Evolutionary conservation across 2,113 vertebrate species (phyloP).

Genomic region (Taxidea taxus): DNA sequence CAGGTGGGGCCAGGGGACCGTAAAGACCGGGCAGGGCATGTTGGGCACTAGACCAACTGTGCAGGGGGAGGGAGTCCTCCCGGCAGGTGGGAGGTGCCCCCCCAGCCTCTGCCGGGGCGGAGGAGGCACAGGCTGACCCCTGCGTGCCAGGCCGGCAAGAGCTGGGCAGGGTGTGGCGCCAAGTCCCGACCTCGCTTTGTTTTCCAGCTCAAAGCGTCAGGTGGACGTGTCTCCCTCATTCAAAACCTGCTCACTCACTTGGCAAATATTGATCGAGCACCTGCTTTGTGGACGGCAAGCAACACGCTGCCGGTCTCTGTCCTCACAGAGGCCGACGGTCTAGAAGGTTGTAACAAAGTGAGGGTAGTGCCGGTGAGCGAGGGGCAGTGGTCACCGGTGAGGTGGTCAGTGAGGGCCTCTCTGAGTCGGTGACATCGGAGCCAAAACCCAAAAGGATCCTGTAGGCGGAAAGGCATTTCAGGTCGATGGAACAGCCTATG

Average conservation of each 20-base stretch:
- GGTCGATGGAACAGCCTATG: not conserved
- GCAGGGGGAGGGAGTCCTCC: not conserved
- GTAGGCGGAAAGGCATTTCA: not conserved
- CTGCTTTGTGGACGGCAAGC: not conserved
- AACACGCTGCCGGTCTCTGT: not conserved
- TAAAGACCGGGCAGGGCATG: not conserved
- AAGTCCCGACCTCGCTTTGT: not conserved
- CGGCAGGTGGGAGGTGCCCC: not conserved
- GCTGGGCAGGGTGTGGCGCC: fast-evolving
- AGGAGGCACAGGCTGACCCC: not conserved
- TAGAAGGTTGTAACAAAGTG: not conserved
- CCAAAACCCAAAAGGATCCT: not conserved
- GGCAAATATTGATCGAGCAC: not conserved
- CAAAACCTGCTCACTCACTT: not conserved
- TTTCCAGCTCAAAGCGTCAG: not conserved
- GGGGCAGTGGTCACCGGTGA: not conserved
- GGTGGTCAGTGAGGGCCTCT: not conserved
- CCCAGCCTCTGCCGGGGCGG: too few species aligned
- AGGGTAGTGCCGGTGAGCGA: not conserved
- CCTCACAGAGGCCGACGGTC: not conserved
- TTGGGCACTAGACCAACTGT: not conserved
- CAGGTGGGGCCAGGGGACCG: not conserved
- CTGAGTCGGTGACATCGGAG: not conserved
- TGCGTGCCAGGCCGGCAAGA: too few species aligned
- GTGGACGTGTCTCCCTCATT: not conserved